Evolutionary conservation across 2,888 invertebrate genomes (phyloP).

Genomic region (Volucella inflata): DNA sequence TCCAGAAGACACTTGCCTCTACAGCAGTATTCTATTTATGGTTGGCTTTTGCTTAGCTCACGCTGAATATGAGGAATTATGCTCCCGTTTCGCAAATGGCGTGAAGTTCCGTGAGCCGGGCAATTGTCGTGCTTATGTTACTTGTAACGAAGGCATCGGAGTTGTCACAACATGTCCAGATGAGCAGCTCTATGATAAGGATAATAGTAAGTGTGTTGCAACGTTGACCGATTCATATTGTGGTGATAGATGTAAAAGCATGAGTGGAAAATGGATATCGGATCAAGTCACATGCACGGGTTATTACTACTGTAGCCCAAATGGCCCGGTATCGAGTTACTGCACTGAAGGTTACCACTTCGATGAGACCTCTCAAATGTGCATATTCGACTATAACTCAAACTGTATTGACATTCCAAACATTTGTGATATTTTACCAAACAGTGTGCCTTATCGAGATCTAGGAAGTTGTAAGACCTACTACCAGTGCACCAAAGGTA

Average conservation of each 20-base stretch:
- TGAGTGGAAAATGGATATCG: slow-evolving; percentile 76
- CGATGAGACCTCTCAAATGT: slow-evolving; percentile 77
- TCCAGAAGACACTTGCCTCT: not conserved
- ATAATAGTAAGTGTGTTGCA: slow-evolving; percentile 76
- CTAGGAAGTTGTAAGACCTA: slow-evolving; percentile 79
- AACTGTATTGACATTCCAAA: slow-evolving; percentile 78
- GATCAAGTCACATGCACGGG: slow-evolving; percentile 79
- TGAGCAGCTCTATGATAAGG: slow-evolving; percentile 75
- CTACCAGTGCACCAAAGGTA: slow-evolving; percentile 76
- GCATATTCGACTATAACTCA: slow-evolving; percentile 77
- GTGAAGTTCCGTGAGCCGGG: slow-evolving; percentile 79
- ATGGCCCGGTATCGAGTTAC: slow-evolving; percentile 63
- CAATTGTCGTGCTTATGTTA: slow-evolving; percentile 79
- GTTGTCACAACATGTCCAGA: slow-evolving; percentile 70
- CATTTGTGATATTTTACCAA: slow-evolving; percentile 79
- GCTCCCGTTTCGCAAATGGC: slow-evolving; percentile 68
- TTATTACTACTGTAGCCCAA: slow-evolving; percentile 78
- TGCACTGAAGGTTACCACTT: slow-evolving; percentile 78
- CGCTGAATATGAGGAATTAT: slow-evolving; percentile 51
- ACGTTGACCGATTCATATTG: slow-evolving; percentile 76
- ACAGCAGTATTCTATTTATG: not conserved
- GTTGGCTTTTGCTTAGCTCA: not conserved
- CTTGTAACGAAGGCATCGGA: slow-evolving; percentile 76
- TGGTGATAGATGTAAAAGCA: slow-evolving; percentile 77
- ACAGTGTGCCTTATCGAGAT: slow-evolving; percentile 77